Evolutionary conservation across 35 echinoderm and acorn worm species (phyloP).

Genomic region (Lytechinus pictus): DNA sequence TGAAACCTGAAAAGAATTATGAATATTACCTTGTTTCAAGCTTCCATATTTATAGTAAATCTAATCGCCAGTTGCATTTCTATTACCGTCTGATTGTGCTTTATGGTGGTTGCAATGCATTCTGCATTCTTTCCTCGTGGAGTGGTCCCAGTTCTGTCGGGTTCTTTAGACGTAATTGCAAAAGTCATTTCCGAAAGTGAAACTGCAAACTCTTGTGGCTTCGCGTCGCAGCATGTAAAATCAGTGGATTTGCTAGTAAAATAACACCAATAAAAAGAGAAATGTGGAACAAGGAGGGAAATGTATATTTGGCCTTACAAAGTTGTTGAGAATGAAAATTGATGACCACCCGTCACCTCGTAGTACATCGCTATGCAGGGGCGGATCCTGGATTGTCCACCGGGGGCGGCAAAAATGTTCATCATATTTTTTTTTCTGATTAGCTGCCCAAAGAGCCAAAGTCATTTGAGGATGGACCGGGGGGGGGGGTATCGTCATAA

Average conservation of each 20-base stretch:
- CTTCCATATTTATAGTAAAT: no score
- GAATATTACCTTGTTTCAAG: no score
- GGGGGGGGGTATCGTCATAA: no score
- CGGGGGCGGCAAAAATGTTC: no score
- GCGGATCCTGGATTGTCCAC: no score
- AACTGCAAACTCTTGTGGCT: neutral
- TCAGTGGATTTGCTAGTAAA: neutral
- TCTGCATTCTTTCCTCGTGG: neutral
- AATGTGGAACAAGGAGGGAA: neutral
- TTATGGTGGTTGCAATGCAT: no score
- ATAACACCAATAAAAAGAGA: neutral
- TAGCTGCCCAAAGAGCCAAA: no score
- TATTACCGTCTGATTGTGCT: no score
- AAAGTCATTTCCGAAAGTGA: slow-evolving; percentile 19
- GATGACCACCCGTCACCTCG: neutral
- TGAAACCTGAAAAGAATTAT: no score
- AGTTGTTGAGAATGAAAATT: neutral
- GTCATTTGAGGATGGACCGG: no score
- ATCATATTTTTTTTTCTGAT: no score
- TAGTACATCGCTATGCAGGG: neutral
- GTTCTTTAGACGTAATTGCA: slow-evolving; percentile 49
- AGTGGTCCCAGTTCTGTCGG: slow-evolving; percentile 40
- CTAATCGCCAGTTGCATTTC: no score
- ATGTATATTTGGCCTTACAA: slow-evolving; percentile 1
- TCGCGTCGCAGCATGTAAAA: neutral